These are phyloP conservation scores for Pipistrellus nathusii DNA, from an alignment of 2,797 vertebrate genomes.

Conservation along the genomic window DNA sequence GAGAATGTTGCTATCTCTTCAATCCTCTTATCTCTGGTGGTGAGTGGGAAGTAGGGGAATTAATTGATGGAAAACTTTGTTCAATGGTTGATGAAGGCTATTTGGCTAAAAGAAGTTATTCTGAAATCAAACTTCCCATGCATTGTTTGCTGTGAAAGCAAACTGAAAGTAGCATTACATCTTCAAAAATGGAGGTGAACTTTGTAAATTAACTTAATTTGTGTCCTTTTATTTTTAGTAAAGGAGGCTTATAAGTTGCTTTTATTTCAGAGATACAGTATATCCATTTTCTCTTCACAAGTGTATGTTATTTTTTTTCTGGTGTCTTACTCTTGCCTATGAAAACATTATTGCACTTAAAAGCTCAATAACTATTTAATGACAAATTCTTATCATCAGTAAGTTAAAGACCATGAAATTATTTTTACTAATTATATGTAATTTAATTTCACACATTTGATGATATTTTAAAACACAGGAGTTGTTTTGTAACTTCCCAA, in stretches of 20 bases:
- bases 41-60: slow-evolving; percentile 46
- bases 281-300: slow-evolving; percentile 57
- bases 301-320: slow-evolving; percentile 8
- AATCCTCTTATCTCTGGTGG: slow-evolving; percentile 67
- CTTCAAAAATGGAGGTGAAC: slow-evolving; percentile 21
- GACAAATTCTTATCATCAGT: slow-evolving; percentile 33
- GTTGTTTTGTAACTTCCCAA: slow-evolving; percentile 31
- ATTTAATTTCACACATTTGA: slow-evolving; percentile 49
- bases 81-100: slow-evolving; percentile 54
- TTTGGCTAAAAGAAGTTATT: slow-evolving; percentile 63
- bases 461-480: slow-evolving; percentile 39
- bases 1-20: slow-evolving; percentile 67
- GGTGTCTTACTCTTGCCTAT: slow-evolving; percentile 16
- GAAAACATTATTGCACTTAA: slow-evolving; percentile 9
- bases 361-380: background rate
- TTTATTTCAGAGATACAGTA: slow-evolving; percentile 46
- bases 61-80: slow-evolving; percentile 70
- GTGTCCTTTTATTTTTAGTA: slow-evolving; percentile 18
- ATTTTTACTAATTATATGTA: slow-evolving; percentile 55
- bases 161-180: slow-evolving; percentile 12
- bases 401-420: slow-evolving; percentile 55
- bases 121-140: slow-evolving; percentile 56
- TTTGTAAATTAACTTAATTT: background rate
- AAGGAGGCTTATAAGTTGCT: slow-evolving; percentile 15
- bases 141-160: background rate